phyloP scores from a whole-genome alignment of 2,113 vertebrate species.

The Heterocephalus glaber region DNA sequence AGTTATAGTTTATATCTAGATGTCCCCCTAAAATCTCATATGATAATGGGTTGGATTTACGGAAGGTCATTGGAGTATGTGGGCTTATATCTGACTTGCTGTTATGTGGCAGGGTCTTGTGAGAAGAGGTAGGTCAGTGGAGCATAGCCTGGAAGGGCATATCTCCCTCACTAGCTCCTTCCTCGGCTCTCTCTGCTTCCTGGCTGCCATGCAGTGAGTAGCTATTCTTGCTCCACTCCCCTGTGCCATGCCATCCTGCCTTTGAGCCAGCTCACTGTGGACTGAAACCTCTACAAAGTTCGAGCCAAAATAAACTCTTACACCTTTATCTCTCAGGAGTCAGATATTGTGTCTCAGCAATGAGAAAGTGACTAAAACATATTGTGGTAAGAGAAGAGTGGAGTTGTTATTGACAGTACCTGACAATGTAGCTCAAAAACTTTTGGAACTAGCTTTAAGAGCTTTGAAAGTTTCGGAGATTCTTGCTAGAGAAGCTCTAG shows the following conservation, averaged over 20 bases:
- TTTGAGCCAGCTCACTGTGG: background rate
- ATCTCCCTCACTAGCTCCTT: background rate
- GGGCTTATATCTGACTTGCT: background rate
- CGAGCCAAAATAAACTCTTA: background rate
- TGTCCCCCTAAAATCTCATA: background rate
- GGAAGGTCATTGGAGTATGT: background rate
- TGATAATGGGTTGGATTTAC: background rate
- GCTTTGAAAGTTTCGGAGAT: no score
- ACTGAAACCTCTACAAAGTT: background rate
- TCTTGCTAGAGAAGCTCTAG: no score
- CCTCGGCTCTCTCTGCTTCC: background rate
- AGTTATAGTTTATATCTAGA: background rate
- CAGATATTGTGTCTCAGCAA: background rate
- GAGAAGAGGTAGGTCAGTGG: background rate
- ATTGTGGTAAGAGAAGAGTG: no score
- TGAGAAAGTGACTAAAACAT: background rate
- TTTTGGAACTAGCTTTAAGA: no score
- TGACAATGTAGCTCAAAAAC: no score
- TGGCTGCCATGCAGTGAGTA: background rate
- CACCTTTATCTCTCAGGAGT: no score
- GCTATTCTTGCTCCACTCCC: background rate
- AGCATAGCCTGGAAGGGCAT: rapidly evolving
- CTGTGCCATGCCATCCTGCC: background rate
- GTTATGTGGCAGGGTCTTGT: background rate
- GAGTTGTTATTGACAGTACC: no score